These are phyloP conservation scores for Ptychoptera contaminata DNA, from an alignment of 2,888 invertebrate genomes.

Conservation along the genomic window DNA sequence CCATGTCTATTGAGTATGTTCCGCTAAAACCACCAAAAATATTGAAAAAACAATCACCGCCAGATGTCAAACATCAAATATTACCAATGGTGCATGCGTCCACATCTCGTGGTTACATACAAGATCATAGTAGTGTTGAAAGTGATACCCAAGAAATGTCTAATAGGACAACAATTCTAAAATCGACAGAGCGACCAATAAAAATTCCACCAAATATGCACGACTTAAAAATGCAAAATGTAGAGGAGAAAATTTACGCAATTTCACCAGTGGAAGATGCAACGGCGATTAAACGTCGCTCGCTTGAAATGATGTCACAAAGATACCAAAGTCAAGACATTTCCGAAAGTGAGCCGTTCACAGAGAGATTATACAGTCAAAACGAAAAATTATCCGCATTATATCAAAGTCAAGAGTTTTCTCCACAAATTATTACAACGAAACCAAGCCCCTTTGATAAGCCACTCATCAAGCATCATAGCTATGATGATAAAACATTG, in stretches of 20 bases:
- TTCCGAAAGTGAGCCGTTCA: constrained; percentile 35
- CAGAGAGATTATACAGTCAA: constrained; percentile 43
- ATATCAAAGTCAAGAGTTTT: constrained; percentile 49
- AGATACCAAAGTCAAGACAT: constrained; percentile 46
- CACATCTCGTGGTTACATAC: constrained; percentile 7
- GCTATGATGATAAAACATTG: constrained; percentile 45
- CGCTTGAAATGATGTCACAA: constrained; percentile 34
- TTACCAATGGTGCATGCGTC: constrained; percentile 24
- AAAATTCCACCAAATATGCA: constrained; percentile 26
- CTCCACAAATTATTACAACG: constrained; percentile 28
- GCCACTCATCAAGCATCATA: constrained; percentile 45
- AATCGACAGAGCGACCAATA: constrained; percentile 27
- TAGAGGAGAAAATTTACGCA: constrained; percentile 14
- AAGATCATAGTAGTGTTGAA: constrained; percentile 14
- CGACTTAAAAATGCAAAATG: not conserved
- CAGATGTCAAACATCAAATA: constrained; percentile 20
- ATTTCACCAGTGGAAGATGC: constrained; percentile 18
- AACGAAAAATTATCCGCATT: constrained; percentile 46
- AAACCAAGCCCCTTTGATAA: constrained; percentile 37
- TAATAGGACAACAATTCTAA: constrained; percentile 11
- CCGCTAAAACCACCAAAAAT: constrained; percentile 24
- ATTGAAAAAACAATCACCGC: constrained; percentile 19
- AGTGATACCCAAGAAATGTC: constrained; percentile 16
- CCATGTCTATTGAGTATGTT: constrained; percentile 20
- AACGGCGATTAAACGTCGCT: constrained; percentile 29